Conservation (phyloP, 1,140 invertebrate genomes). For the Acromyrmex charruanus region DNA sequence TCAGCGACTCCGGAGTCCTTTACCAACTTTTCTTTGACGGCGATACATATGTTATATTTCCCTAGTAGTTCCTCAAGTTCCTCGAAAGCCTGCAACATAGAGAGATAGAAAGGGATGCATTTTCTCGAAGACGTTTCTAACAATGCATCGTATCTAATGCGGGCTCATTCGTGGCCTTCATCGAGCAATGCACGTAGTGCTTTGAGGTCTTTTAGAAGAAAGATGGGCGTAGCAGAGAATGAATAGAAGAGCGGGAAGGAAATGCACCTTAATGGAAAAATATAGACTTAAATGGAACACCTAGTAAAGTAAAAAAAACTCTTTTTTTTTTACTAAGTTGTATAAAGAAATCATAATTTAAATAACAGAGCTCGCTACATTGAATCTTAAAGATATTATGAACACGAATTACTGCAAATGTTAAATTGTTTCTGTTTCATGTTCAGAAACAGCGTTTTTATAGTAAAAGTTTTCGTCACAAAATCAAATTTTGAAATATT, state of each 20-base stretch:
- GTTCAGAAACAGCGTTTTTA: background rate
- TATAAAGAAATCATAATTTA: background rate
- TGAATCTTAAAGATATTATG: background rate
- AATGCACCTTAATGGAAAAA: constrained; percentile 51
- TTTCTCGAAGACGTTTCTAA: constrained; percentile 22
- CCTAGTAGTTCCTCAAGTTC: constrained; percentile 95
- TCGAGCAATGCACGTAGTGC: constrained; percentile 10
- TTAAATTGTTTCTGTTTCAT: background rate
- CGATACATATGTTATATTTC: constrained; percentile 95
- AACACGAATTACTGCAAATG: background rate
- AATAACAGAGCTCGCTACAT: constrained; percentile 7
- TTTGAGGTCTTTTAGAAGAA: constrained; percentile 50
- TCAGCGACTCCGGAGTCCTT: constrained; percentile 98
- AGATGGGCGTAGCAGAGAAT: constrained; percentile 17
- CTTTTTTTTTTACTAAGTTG: background rate
- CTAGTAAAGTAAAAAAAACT: background rate
- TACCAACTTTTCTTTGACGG: constrained; percentile 96
- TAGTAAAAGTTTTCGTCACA: background rate
- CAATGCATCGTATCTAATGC: constrained; percentile 39
- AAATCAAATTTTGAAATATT: background rate
- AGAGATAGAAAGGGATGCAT: constrained; percentile 52
- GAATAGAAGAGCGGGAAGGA: constrained; percentile 4
- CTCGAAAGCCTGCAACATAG: constrained; percentile 94
- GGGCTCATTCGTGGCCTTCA: background rate
- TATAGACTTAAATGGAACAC: constrained; percentile 37